Evolutionary conservation across 2,888 invertebrate genomes (phyloP), one percentile per base, ranked within the genome.

Genomic region (Halictus ligatus): DNA sequence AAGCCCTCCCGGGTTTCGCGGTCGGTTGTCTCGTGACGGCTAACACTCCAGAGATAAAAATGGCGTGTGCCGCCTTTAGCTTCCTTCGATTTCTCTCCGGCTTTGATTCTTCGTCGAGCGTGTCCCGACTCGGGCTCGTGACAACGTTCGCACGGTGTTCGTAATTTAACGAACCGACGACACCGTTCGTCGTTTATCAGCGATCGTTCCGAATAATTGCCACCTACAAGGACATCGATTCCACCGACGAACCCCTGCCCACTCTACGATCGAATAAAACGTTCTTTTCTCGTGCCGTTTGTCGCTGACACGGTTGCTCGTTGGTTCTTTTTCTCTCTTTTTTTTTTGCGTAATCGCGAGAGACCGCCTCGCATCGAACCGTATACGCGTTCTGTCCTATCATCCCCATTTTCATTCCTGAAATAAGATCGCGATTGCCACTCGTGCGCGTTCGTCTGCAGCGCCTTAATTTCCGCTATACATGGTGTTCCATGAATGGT

Each of bases 31-130:
- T 75, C 85, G 90, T 88, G 89, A 90, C 89, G 92, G 91, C 85
- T 89, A 29, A 84, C 90, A 90, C 89, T 91, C 85, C 73, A 84
- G 88, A 88, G 88, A 89, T 94, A 94, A 94, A 94, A 94, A 94
- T 94, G 94, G 94, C 94, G 94, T 93, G 90, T 89, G 86, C 87
- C 89, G 87, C 84, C 85, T 87, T 76, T 87, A 80, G 81, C 84
- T 84, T 84, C 77, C 67, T n/a, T n/a, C 72, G 81, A 79, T 84
- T 81, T 86, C 81, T 80, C 77, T n/a, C 10, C 21, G 58, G 58
- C 78, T 83, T 72, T 60, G 12, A 79, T 75, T 67, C 69, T 40
- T 40, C 60, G 74, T 43, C 12, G 46, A 54, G 40, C 40, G 35
- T 60, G 54, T 69, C 54, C 35, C 6, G 13, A 40, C 18, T 25